These are phyloP conservation scores for Byasa hedistus DNA, from an alignment of 2,888 invertebrate species.

Conservation along the genomic window DNA sequence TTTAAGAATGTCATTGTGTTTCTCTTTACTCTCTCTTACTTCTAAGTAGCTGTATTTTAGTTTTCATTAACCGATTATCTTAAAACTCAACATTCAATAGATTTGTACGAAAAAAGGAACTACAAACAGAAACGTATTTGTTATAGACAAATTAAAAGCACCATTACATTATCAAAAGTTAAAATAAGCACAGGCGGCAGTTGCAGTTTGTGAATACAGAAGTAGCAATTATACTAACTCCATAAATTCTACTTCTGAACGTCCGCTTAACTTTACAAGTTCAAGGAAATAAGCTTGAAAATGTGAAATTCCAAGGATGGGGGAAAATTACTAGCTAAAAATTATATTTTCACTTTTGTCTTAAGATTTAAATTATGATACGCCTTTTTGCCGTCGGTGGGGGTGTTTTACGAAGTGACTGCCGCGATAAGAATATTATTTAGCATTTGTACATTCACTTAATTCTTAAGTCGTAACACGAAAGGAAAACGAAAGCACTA, in stretches of 20 bases:
- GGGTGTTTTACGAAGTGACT: slow-evolving; percentile 25
- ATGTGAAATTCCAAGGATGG: slow-evolving; percentile 14
- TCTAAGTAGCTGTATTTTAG: too few relatives aligned
- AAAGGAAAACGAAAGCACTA: slow-evolving; percentile 17
- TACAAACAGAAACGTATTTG: neutral
- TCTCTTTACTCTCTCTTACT: too few relatives aligned
- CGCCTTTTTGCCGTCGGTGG: neutral
- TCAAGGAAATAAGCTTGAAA: slow-evolving; percentile 25
- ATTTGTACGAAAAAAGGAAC: neutral
- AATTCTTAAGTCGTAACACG: slow-evolving; percentile 21
- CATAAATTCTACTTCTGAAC: slow-evolving; percentile 19
- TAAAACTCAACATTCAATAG: neutral
- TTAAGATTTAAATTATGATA: slow-evolving; percentile 20
- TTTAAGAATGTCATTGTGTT: too few relatives aligned
- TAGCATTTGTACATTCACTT: slow-evolving; percentile 22
- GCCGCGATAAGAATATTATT: slow-evolving; percentile 24
- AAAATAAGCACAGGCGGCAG: neutral
- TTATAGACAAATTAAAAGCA: neutral
- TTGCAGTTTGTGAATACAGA: slow-evolving; percentile 5
- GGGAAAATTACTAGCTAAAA: slow-evolving; percentile 10
- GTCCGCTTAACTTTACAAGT: slow-evolving; percentile 20
- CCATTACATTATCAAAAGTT: neutral
- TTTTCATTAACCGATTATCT: too few relatives aligned
- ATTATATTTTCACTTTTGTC: slow-evolving; percentile 18
- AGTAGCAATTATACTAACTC: slow-evolving; percentile 15